Percentiles rank a stretch among this genome's conserved stretches.
Conservation (phyloP, 2,888 invertebrate genomes). For the Sturmia bella region DNA sequence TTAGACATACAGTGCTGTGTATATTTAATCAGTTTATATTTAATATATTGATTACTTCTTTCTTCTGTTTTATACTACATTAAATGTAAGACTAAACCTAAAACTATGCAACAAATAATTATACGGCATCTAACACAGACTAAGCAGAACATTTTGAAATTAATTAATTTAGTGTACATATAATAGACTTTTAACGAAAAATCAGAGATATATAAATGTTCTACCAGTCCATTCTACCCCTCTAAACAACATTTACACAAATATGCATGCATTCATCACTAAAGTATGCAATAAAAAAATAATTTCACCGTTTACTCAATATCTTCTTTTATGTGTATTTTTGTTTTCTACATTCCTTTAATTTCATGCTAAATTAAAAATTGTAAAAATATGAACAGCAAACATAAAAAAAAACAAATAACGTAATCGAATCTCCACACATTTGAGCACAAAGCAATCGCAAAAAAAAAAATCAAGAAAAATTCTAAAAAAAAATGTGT, state of each 20-base stretch:
- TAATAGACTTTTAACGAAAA: too few species aligned
- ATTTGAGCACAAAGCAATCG: conserved; percentile 18
- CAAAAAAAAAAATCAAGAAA: conserved; percentile 39
- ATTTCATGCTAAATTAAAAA: conserved; percentile 76
- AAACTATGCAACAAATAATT: too few species aligned
- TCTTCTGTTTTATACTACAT: too few species aligned
- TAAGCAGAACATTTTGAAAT: too few species aligned
- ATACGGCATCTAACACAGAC: too few species aligned
- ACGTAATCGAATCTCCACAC: conserved; percentile 61
- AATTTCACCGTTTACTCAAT: conserved; percentile 37
- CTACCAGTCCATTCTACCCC: neutral
- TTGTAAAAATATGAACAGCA: conserved; percentile 65
- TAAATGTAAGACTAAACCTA: too few species aligned
- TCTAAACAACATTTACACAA: neutral
- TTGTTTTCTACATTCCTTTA: conserved; percentile 72
- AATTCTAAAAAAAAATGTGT: neutral
- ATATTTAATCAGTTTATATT: too few species aligned
- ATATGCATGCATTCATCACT: conserved; percentile 28
- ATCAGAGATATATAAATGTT: neutral
- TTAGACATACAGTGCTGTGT: too few species aligned
- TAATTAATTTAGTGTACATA: too few species aligned
- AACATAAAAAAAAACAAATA: conserved; percentile 63
- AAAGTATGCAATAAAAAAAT: conserved; percentile 63
- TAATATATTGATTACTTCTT: too few species aligned
- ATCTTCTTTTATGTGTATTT: conserved; percentile 61